Conservation (phyloP, 23 tunicate species). For the Oikopleura dioica region DNA sequence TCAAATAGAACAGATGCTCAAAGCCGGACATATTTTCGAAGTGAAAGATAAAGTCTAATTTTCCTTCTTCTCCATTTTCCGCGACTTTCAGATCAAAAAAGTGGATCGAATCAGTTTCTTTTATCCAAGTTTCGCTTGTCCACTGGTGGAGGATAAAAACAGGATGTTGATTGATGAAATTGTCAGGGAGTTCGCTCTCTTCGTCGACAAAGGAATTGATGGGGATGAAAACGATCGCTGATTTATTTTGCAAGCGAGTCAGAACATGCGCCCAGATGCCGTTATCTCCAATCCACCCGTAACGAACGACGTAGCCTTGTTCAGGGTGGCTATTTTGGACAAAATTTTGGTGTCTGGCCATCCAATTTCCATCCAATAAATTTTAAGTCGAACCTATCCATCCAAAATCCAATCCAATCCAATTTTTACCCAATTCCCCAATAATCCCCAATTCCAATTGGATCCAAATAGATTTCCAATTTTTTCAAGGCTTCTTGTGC, state of each 20-base stretch:
- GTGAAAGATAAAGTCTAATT: neutral
- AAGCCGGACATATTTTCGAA: neutral
- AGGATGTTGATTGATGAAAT: neutral
- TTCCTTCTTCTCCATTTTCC: neutral
- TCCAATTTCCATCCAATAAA: no score
- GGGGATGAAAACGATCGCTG: conserved; percentile 34
- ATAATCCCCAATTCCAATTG: no score
- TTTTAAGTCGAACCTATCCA: no score
- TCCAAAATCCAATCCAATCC: no score
- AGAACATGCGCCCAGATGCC: conserved; percentile 68
- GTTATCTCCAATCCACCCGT: neutral
- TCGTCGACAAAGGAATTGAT: conserved; percentile 20
- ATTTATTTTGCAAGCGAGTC: conserved; percentile 32
- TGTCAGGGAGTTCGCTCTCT: neutral
- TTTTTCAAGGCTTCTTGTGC: no score
- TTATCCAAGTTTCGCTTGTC: neutral
- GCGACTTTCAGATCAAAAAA: neutral
- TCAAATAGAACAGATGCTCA: neutral
- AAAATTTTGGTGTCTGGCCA: no score
- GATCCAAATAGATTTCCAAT: no score
- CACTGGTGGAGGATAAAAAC: neutral
- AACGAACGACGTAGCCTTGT: neutral
- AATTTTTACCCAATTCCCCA: no score
- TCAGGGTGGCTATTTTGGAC: no score
- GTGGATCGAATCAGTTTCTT: neutral